Conservation (phyloP, 2,888 invertebrate species). For the Danaus chrysippus region DNA sequence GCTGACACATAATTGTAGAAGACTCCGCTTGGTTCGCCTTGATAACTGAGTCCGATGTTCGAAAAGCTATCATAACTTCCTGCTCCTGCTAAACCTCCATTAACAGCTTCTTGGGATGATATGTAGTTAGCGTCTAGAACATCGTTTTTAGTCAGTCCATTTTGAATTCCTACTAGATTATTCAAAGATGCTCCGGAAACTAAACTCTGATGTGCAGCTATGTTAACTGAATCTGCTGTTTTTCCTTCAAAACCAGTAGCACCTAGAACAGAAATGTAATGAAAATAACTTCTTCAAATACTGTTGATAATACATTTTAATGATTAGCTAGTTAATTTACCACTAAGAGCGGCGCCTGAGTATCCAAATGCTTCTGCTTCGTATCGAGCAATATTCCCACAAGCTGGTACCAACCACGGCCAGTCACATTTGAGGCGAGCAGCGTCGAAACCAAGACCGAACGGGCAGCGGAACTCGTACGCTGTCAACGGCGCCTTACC, state of each 20-base stretch:
- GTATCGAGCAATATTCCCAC: conserved; percentile 76
- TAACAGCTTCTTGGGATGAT: conserved; percentile 59
- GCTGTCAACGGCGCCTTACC: conserved; percentile 81
- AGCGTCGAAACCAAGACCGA: conserved; percentile 88
- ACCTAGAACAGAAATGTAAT: conserved; percentile 43
- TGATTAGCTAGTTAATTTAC: conserved; percentile 35
- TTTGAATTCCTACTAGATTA: conserved; percentile 70
- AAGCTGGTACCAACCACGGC: conserved; percentile 87
- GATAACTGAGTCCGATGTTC: conserved; percentile 26
- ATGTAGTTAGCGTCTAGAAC: conserved; percentile 64
- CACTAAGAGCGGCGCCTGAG: conserved; percentile 62
- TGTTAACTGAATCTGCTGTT: conserved; percentile 68
- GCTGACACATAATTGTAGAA: conserved; percentile 34
- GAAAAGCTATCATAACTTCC: conserved; percentile 25
- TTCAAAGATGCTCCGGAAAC: conserved; percentile 66
- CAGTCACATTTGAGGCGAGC: conserved; percentile 85
- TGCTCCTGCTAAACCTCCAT: conserved; percentile 29
- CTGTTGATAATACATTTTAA: too few species aligned
- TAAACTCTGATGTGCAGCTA: conserved; percentile 71
- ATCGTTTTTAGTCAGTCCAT: conserved; percentile 55
- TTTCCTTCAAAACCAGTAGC: conserved; percentile 69
- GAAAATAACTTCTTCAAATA: too few species aligned
- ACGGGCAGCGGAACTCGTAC: conserved; percentile 90
- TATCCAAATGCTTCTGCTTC: conserved; percentile 73
- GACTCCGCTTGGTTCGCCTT: conserved; percentile 33